Evolutionary conservation across 2,888 invertebrate species (phyloP), one percentile per base, ranked within the genome.

Genomic region (Agonopterix heracliana): DNA sequence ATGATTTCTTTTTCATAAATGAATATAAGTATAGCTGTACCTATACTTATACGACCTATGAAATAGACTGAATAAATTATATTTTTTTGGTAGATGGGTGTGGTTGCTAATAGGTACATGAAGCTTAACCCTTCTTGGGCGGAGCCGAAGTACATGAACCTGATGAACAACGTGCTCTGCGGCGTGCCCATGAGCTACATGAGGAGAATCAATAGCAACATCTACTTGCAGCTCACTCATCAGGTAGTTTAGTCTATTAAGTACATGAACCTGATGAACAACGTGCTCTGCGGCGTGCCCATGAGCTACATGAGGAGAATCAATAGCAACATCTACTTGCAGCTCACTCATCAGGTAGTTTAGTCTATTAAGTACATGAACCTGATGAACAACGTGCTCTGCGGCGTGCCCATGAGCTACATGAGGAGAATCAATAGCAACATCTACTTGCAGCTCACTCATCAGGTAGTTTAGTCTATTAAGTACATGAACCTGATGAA

Each of bases 161-260:
- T 78, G 14, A 85, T 88, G 87, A 87, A 87, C 53, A 88, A 88
- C 54, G 59, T 88, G 36, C 56, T 88, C 0, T 88, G 87, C 45
- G 87, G 87, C 0, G 72, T 88, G 0, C 86, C 87, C 1, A 77
- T 87, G 73, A 71, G 67, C 7, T 73, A 72, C 42, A 81, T 88
- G 81, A 68, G 83, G 44, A 70, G 57, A 51, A 57, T 84, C 3
- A 63, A 71, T 0, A 74, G 72, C 44, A 71, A 64, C 44, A 72
- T 72, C 0, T 86, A 72, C 52, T 59, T 86, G 43, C 84, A 83
- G 54, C 60, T 87, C 3, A 70, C 80, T 11, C 75, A 82, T 51
- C 84, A 86, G 76, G 86, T 84, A 8, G 11, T 41, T 41, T 9
- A n/a, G n/a, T 38, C n/a, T n/a, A n/a, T n/a, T n/a, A 73, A 56